Conservation (phyloP, 1,140 invertebrate species). For the Melipona quadrifasciata region DNA sequence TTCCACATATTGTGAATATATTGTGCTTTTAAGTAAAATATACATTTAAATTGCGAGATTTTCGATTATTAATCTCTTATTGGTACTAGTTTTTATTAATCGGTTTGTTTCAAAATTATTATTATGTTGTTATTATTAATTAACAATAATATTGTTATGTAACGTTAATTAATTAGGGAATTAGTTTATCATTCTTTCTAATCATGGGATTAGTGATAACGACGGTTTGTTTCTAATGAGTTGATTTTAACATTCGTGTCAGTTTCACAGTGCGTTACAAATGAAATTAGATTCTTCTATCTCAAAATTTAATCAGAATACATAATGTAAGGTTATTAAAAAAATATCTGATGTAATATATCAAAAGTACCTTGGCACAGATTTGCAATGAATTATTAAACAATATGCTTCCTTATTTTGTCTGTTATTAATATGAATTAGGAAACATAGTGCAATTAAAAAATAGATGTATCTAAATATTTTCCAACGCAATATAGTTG, state of each 20-base stretch:
- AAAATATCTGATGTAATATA: neutral
- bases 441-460: neutral
- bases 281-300: neutral
- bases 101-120: neutral
- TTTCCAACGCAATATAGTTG: neutral
- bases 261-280: neutral
- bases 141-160: too few species aligned
- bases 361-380: neutral
- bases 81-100: neutral
- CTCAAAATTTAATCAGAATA: neutral
- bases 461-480: neutral
- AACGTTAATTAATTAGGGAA: too few species aligned
- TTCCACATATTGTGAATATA: neutral
- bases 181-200: too few species aligned
- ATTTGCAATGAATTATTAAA: neutral
- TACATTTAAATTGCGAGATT: neutral
- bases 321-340: neutral
- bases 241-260: neutral
- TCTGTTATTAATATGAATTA: neutral
- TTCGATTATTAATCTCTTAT: neutral
- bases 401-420: neutral
- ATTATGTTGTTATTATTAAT: neutral
- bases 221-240: neutral
- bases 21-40: neutral
- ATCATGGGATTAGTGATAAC: neutral